Percentiles rank a stretch among this genome's conserved stretches.
These are phyloP conservation scores for Coelopa frigida DNA, from an alignment of 1,140 invertebrate genomes.

Conservation along the genomic window DNA sequence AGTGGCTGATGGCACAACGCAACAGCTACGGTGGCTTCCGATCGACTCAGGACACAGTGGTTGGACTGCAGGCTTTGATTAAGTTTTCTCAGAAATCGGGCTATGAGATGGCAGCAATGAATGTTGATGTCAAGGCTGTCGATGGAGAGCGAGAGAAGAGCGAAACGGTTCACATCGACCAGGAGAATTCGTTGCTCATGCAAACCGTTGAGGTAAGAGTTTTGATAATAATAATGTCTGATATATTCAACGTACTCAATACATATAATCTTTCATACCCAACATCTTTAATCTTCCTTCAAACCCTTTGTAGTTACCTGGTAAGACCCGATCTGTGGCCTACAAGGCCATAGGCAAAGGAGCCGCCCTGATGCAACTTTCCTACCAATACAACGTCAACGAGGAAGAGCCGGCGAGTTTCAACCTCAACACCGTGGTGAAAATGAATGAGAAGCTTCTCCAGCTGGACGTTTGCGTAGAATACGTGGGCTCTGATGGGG, in stretches of 20 bases:
- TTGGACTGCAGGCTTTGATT: slow-evolving; percentile 56
- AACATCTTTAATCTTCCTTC: background rate
- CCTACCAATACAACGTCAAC: slow-evolving; percentile 72
- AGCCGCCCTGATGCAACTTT: slow-evolving; percentile 69
- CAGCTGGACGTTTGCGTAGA: slow-evolving; percentile 66
- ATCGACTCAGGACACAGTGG: slow-evolving; percentile 59
- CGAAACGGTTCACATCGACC: slow-evolving; percentile 21
- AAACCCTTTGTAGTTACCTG: slow-evolving; percentile 9
- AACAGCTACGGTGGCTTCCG: slow-evolving; percentile 68
- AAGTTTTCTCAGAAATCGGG: slow-evolving; percentile 47
- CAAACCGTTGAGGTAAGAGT: no score
- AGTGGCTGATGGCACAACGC: slow-evolving; percentile 63
- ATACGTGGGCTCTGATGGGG: slow-evolving; percentile 28
- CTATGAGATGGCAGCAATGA: slow-evolving; percentile 25
- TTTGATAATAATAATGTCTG: slow-evolving; percentile 24
- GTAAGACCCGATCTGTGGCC: slow-evolving; percentile 46
- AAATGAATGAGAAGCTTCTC: slow-evolving; percentile 62
- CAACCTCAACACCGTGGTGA: slow-evolving; percentile 62
- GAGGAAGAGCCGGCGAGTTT: slow-evolving; percentile 74
- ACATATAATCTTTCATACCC: background rate
- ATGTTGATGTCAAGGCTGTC: slow-evolving; percentile 20
- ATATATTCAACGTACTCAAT: background rate
- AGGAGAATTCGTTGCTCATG: slow-evolving; percentile 28
- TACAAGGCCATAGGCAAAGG: slow-evolving; percentile 61
- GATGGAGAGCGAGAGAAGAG: slow-evolving; percentile 25